A percentile compares a stretch with the other conserved stretches of the same genome.
Conservation (phyloP, 2,797 vertebrate species). For the Amphiprion clarkii region DNA sequence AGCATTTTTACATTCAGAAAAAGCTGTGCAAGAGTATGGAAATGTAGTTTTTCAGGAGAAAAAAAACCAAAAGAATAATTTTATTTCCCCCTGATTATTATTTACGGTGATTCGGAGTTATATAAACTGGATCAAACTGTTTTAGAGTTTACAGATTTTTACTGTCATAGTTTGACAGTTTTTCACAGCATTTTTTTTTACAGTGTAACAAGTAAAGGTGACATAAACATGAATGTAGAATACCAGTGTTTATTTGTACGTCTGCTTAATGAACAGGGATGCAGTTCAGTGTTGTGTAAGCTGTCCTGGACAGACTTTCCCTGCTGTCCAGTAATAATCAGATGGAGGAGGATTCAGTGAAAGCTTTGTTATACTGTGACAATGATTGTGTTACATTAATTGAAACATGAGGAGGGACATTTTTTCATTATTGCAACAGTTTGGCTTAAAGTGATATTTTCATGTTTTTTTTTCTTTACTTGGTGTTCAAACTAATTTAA, state of each 20-base stretch:
- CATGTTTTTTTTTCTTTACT: neutral
- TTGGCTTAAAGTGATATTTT: conserved; percentile 29
- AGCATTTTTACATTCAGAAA: too few relatives aligned
- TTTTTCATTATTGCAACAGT: conserved; percentile 29
- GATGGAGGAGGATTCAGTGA: conserved; percentile 70
- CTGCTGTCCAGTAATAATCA: conserved; percentile 67
- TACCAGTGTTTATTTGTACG: conserved; percentile 21
- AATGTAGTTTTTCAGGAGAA: too few relatives aligned
- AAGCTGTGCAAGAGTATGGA: too few relatives aligned
- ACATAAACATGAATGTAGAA: neutral
- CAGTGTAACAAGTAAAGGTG: too few relatives aligned
- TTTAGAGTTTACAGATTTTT: too few relatives aligned
- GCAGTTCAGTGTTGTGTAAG: conserved; percentile 38
- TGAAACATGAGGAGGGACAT: conserved; percentile 50
- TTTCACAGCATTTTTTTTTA: too few relatives aligned
- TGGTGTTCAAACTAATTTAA: neutral
- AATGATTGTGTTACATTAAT: conserved; percentile 69
- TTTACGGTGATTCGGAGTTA: too few relatives aligned
- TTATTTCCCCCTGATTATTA: too few relatives aligned
- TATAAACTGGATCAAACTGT: too few relatives aligned
- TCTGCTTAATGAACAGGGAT: conserved; percentile 19
- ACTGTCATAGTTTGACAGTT: too few relatives aligned
- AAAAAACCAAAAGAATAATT: too few relatives aligned
- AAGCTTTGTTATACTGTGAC: conserved; percentile 78
- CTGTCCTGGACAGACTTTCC: conserved; percentile 70